phyloP scores from a whole-genome alignment of 2,888 invertebrate genomes.

The Hirtodrosophila confusa region DNA sequence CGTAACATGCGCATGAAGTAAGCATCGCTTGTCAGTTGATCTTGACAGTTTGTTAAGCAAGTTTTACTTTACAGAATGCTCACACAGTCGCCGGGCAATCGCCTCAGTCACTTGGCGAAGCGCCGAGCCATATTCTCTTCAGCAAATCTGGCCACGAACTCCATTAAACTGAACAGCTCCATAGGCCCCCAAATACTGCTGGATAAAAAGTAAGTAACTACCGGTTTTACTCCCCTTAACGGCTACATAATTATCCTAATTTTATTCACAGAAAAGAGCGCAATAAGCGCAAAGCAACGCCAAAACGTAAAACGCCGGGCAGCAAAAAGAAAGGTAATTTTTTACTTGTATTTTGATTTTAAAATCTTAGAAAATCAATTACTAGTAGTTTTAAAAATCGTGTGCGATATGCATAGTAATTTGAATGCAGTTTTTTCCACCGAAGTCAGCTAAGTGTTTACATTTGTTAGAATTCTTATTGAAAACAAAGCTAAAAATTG shows the following conservation, averaged over 20 bases:
- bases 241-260: background rate
- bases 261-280: slow-evolving; percentile 68
- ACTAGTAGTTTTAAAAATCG: too few species aligned
- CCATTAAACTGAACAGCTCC: slow-evolving; percentile 80
- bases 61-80: slow-evolving; percentile 71
- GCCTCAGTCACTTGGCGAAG: slow-evolving; percentile 91
- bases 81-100: slow-evolving; percentile 89
- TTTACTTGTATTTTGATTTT: background rate
- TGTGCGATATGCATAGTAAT: too few species aligned
- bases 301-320: slow-evolving; percentile 86
- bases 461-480: too few species aligned
- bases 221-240: background rate
- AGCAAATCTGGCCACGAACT: slow-evolving; percentile 86
- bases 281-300: slow-evolving; percentile 81
- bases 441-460: too few species aligned
- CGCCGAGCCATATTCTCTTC: slow-evolving; percentile 91
- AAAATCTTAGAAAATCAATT: too few species aligned
- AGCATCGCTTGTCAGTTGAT: slow-evolving; percentile 45
- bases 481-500: too few species aligned
- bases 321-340: slow-evolving; percentile 83
- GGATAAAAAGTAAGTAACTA: slow-evolving; percentile 77
- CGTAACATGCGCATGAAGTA: slow-evolving; percentile 86
- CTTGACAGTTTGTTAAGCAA: background rate
- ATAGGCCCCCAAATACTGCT: slow-evolving; percentile 81
- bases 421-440: too few species aligned